Evolutionary conservation across 2,797 vertebrate genomes (phyloP).

Genomic region (Mormyrus proboscirostris): DNA sequence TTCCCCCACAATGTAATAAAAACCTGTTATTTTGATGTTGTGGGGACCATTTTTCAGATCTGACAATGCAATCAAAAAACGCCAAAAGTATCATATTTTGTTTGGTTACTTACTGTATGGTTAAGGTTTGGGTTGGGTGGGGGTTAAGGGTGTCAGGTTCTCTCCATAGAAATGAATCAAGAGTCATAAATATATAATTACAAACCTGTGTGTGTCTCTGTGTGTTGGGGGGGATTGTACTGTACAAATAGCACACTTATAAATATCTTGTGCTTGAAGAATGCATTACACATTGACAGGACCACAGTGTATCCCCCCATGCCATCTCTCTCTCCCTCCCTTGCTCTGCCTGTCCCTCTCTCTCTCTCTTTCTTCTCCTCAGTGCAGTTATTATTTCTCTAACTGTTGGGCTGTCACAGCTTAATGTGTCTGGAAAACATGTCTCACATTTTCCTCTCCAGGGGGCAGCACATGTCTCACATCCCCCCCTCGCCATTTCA

Average conservation of each 20-base stretch:
- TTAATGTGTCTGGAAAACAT: not conserved
- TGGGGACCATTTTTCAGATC: too few relatives aligned
- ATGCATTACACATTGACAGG: not conserved
- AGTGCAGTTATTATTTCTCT: not conserved
- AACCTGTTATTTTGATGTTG: too few relatives aligned
- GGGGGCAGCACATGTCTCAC: not conserved
- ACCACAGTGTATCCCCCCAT: not conserved
- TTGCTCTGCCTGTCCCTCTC: not conserved
- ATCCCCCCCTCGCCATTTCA: not conserved
- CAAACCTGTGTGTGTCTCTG: not conserved
- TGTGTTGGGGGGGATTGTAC: not conserved
- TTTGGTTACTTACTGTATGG: not conserved
- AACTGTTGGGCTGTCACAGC: not conserved
- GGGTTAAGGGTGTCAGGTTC: not conserved
- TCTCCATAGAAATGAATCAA: not conserved
- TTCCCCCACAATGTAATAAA: too few relatives aligned
- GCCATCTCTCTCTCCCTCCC: not conserved
- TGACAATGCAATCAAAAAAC: not conserved
- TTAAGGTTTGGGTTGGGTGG: too few relatives aligned
- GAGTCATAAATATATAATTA: not conserved
- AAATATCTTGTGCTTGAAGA: not conserved
- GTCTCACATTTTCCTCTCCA: not conserved
- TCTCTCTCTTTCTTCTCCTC: not conserved
- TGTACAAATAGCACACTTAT: not conserved
- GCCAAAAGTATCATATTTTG: not conserved